phyloP scores from a whole-genome alignment of 2,888 invertebrate genomes.

The Heliconius erato region DNA sequence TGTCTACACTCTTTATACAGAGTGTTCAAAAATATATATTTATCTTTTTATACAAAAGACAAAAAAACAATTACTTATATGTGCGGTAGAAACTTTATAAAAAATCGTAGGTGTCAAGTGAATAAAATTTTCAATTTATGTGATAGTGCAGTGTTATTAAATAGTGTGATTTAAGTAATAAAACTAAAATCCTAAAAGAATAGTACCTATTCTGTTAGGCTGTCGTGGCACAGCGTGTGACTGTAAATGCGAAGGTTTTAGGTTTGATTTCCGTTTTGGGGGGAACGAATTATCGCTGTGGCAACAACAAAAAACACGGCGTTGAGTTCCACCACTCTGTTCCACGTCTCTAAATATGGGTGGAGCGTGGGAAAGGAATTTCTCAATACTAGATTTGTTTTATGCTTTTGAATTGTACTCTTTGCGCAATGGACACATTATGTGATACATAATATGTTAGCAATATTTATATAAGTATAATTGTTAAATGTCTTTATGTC shows the following conservation, averaged over 20 bases:
- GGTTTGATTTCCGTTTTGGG: no score
- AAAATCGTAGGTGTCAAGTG: background rate
- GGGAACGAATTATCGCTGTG: no score
- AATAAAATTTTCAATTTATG: background rate
- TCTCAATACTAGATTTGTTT: background rate
- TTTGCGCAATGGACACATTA: background rate
- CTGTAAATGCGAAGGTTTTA: no score
- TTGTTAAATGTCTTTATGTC: background rate
- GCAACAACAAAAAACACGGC: no score
- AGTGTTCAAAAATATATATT: background rate
- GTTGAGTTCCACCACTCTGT: no score
- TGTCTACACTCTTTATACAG: background rate
- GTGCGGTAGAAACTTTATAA: constrained; percentile 6
- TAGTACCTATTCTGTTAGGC: background rate
- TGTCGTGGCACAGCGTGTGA: no score
- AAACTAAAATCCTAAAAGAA: background rate
- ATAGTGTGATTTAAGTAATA: background rate
- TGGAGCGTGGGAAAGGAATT: no score
- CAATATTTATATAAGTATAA: background rate
- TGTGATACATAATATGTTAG: background rate
- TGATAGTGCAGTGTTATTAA: background rate
- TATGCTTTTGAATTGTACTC: background rate
- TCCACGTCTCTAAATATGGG: no score
- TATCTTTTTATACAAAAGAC: background rate
- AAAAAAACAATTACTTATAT: background rate